Base-by-base conservation (phyloP, 1,140 invertebrate genomes). In the Procambarus virginalis region DNA sequence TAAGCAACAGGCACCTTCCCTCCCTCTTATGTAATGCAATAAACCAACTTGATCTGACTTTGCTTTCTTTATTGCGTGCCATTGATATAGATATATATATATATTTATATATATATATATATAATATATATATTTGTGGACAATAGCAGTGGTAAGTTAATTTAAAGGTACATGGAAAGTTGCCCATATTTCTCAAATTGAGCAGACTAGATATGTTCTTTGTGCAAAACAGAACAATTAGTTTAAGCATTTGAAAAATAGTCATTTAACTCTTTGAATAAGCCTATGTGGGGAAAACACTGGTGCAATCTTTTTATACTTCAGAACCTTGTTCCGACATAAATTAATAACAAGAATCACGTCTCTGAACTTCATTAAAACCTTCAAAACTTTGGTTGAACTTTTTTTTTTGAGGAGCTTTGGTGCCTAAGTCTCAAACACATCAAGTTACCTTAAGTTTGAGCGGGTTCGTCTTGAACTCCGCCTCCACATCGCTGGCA, bases 131-230 rank as follows among this genome's bases (percentile, higher is more conserved):
- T 79, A 87, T 87, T 79, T 68, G 82, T 84, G 82, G 55, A 48
- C 64, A 49, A 68, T 84, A 64, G 58, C 51, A 68, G 55, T 78
- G 55, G 48, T 75, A 75, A 84, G 76, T 55, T 84, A 20, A 64
- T 17, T 64, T 64, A 17, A 64, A 64, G 60, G 60, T 75, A 51
- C 68, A 75, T 75, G 76, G 49, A 55, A 75, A 70, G 73, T 75
- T 84, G 51, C 60, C 34, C 34, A 82, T 82, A 58, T 84, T 76
- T 48, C 60, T 79, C 46, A 60, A 87, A 48, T 87, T 87, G 85
- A 81, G 85, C 85, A 87, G 85, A 87, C 85, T 87, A 87, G 85
- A 84, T 84, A 84, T 84, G 83, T 73, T 84, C 68, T 48, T 75
- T 84, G 58, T 82, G 58, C 58, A 82, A 34, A 82, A 73, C 68